phyloP scores from a whole-genome alignment of 2,888 invertebrate genomes.

The Ophion ventricosus region DNA sequence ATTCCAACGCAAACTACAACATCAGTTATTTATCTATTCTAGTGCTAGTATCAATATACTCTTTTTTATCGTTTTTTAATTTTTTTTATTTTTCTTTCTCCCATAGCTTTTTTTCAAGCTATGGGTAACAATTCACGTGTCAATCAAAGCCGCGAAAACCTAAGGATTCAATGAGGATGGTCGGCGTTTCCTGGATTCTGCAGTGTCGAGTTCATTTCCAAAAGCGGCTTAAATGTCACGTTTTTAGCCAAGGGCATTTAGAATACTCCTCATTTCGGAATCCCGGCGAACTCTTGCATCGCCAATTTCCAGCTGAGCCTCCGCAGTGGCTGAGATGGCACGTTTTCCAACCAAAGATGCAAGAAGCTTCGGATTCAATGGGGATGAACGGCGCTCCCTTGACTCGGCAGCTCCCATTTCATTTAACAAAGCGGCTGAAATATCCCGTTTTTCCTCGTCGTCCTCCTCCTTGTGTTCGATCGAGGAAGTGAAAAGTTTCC shows the following conservation, averaged over 20 bases:
- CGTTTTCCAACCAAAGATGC: conserved; percentile 19
- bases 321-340: not conserved
- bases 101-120: not conserved
- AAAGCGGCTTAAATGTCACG: not conserved
- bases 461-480: not conserved
- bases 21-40: not conserved
- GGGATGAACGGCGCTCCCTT: not conserved
- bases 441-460: not conserved
- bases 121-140: not conserved
- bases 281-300: not conserved
- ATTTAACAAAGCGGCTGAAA: no score
- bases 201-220: not conserved
- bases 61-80: no score
- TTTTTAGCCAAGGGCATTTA: not conserved
- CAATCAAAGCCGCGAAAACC: not conserved
- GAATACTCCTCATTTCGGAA: not conserved
- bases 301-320: not conserved
- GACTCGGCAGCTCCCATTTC: no score
- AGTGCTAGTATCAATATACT: no score
- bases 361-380: not conserved
- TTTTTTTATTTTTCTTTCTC: no score
- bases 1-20: no score
- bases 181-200: not conserved
- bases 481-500: not conserved
- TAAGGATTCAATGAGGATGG: not conserved